These are phyloP conservation scores for Pseudococcus jackbeardsleyi DNA, from an alignment of 2,888 invertebrate species.

Conservation along the genomic window DNA sequence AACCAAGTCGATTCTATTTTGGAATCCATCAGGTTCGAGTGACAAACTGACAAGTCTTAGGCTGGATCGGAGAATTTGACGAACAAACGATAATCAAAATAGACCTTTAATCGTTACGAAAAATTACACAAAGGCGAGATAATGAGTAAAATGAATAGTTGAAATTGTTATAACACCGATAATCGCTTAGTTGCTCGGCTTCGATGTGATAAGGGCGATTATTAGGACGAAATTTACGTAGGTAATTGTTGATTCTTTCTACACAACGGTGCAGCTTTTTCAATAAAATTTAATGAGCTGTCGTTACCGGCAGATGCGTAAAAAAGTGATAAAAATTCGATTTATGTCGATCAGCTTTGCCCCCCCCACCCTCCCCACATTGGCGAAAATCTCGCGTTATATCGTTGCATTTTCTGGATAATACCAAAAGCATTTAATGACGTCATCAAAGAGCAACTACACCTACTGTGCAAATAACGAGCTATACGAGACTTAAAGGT, in stretches of 20 bases:
- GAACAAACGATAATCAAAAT: neutral
- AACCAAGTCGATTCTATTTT: neutral
- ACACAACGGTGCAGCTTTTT: neutral
- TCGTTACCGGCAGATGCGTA: constrained; percentile 23
- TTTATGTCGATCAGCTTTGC: neutral
- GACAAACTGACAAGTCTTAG: neutral
- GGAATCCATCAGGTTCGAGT: neutral
- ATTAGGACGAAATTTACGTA: constrained; percentile 12
- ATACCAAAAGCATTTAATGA: neutral
- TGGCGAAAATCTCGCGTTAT: neutral
- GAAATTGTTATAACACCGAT: neutral
- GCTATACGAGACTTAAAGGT: constrained; percentile 28
- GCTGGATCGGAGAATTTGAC: neutral
- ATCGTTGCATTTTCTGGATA: constrained; percentile 21
- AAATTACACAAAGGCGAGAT: neutral
- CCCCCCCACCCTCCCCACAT: neutral
- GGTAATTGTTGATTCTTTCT: neutral
- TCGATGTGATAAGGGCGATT: neutral
- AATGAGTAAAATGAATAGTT: neutral
- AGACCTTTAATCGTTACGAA: neutral
- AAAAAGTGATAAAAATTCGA: constrained; percentile 23
- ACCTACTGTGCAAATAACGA: constrained; percentile 20
- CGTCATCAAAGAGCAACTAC: constrained; percentile 10
- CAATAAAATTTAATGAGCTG: constrained; percentile 38
- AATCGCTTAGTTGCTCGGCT: neutral